Evolutionary conservation across 2,888 invertebrate species (phyloP).

Genomic region (Aspidiotus destructor): DNA sequence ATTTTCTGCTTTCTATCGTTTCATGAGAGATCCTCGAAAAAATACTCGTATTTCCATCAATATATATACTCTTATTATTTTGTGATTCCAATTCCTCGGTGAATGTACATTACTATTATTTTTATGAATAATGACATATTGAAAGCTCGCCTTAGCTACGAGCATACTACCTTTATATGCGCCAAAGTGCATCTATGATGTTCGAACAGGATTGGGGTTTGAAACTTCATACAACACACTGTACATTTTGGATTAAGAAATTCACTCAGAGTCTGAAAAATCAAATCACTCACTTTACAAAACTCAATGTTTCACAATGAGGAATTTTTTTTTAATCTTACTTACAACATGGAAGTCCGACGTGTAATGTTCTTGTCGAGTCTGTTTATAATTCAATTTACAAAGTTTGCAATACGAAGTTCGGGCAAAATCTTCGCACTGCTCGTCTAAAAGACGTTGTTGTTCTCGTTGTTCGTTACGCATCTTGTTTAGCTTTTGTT

Average conservation of each 20-base stretch:
- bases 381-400: conserved; percentile 64
- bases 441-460: conserved; percentile 63
- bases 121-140: too few relatives aligned
- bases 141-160: not conserved
- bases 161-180: conserved; percentile 33
- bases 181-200: conserved; percentile 48
- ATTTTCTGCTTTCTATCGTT: too few relatives aligned
- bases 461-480: conserved; percentile 68
- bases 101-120: too few relatives aligned
- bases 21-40: too few relatives aligned
- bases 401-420: conserved; percentile 65
- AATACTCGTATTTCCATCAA: too few relatives aligned
- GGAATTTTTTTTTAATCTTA: not conserved
- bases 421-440: conserved; percentile 49
- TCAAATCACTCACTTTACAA: conserved; percentile 9
- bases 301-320: not conserved
- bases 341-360: conserved; percentile 57
- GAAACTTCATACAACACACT: conserved; percentile 64
- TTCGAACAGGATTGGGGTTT: conserved; percentile 76
- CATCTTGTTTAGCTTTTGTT: conserved; percentile 45
- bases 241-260: conserved; percentile 74
- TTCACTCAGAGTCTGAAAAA: conserved; percentile 63
- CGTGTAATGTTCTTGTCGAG: conserved; percentile 65
- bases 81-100: too few relatives aligned
- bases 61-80: too few relatives aligned